These are phyloP conservation scores for Intellagama lesueurii DNA, from an alignment of 2,797 vertebrate species.

Conservation along the genomic window DNA sequence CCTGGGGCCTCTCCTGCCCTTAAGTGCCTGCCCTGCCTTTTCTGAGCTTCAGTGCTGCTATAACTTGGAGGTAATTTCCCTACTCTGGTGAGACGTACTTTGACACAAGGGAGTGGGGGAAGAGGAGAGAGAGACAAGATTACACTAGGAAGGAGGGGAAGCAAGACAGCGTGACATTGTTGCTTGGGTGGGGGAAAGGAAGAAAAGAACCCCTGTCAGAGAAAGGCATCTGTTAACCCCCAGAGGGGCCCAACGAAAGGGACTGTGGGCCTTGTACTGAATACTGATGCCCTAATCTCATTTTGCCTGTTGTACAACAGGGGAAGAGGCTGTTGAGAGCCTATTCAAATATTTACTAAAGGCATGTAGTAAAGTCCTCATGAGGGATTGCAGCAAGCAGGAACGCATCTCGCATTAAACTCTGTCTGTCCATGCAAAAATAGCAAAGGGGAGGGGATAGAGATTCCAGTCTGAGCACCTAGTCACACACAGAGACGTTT, in stretches of 20 bases:
- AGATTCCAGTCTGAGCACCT: neutral
- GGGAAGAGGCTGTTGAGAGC: conserved; percentile 13
- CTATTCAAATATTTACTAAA: conserved; percentile 42
- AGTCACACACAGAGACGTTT: neutral
- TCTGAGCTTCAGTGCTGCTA: neutral
- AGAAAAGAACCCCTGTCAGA: neutral
- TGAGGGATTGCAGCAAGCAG: conserved; percentile 13
- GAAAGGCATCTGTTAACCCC: conserved; percentile 27
- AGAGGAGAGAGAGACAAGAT: neutral
- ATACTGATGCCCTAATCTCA: conserved; percentile 38
- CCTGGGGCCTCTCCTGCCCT: neutral
- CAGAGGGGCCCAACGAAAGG: conserved; percentile 22
- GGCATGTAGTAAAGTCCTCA: conserved; percentile 4
- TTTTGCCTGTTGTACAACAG: conserved; percentile 32
- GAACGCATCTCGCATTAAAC: neutral
- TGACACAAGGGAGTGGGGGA: neutral
- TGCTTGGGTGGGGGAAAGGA: neutral
- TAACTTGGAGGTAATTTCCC: conserved; percentile 1
- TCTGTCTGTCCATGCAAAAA: conserved; percentile 1
- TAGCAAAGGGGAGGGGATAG: neutral
- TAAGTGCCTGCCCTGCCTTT: neutral
- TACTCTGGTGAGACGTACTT: neutral
- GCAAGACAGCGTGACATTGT: conserved; percentile 22
- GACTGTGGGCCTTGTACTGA: conserved; percentile 24
- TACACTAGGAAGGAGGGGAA: neutral